phyloP scores from a whole-genome alignment of 2,797 vertebrate species.

The Micrastur ruficollis region DNA sequence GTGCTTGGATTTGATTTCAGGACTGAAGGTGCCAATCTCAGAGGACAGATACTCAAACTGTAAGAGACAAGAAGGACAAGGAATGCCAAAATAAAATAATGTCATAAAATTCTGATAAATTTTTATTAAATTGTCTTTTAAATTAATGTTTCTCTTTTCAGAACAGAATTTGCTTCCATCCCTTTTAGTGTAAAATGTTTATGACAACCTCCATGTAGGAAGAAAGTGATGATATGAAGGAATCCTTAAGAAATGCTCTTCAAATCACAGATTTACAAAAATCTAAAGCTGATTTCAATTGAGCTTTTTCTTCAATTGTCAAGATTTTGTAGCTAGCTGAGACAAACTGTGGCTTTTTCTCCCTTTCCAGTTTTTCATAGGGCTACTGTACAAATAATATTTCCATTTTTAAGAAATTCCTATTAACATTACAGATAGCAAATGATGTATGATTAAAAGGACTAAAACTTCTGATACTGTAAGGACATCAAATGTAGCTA shows the following conservation, averaged over 20 bases:
- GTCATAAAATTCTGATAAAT: not conserved
- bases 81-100: not conserved
- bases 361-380: not conserved
- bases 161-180: not conserved
- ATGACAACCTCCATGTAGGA: not conserved
- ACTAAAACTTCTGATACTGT: not conserved
- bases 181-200: not conserved
- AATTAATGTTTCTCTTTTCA: not conserved
- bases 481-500: not conserved
- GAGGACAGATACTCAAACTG: not conserved
- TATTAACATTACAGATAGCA: not conserved
- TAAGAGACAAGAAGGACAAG: not conserved
- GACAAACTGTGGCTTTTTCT: not conserved
- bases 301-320: not conserved
- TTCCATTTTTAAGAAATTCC: not conserved
- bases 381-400: not conserved
- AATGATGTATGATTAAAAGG: not conserved
- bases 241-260: not conserved
- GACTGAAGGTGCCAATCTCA: not conserved
- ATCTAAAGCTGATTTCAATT: not conserved
- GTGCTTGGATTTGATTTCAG: not conserved
- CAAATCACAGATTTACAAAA: not conserved
- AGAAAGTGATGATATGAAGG: not conserved
- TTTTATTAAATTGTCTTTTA: not conserved
- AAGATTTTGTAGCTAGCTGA: not conserved